Conservation (phyloP, 2,113 vertebrate species). For the Trachemys scripta region DNA sequence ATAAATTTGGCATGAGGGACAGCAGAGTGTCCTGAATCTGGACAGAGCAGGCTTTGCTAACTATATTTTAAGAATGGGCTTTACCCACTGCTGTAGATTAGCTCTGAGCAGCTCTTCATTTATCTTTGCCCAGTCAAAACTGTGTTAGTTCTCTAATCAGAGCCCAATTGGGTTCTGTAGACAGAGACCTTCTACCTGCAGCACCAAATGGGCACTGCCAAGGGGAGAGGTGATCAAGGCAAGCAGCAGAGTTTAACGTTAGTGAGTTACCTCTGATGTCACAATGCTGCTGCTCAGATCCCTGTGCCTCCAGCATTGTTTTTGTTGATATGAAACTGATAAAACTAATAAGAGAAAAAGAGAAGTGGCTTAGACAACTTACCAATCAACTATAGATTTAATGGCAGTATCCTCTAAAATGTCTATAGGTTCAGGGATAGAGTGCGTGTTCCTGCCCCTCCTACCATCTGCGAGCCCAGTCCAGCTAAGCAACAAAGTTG, state of each 20-base stretch:
- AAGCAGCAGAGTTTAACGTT: background rate
- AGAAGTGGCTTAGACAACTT: background rate
- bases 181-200: background rate
- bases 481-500: background rate
- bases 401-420: conserved; percentile 7
- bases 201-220: background rate
- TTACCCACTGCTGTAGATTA: background rate
- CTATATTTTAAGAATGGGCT: background rate
- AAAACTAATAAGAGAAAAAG: background rate
- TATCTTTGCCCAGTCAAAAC: background rate
- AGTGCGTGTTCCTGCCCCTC: background rate
- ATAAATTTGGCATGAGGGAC: background rate
- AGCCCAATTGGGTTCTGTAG: too few species aligned
- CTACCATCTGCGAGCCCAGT: background rate
- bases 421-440: background rate
- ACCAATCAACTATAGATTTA: background rate
- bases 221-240: background rate
- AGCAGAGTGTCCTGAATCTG: background rate
- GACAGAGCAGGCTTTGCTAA: background rate
- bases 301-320: background rate
- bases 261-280: background rate
- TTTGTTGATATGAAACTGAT: background rate
- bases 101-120: background rate
- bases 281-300: background rate
- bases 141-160: background rate